Base-by-base conservation (phyloP, 2,113 vertebrate species). In the Thomomys bottae region DNA sequence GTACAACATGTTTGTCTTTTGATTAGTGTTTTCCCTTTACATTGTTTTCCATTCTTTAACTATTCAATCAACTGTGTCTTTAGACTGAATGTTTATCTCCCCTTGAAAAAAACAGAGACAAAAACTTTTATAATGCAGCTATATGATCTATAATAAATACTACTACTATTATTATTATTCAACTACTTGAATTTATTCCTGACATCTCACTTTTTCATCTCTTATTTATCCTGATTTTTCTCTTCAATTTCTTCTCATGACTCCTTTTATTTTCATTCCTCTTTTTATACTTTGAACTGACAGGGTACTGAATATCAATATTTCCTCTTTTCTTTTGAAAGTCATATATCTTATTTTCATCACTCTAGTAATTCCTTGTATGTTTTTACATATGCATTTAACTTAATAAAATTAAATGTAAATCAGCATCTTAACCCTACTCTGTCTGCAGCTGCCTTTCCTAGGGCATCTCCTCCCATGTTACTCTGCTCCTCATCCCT, bases 101-200 rank as follows among this genome's bases (percentile, higher is more conserved):
- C 17, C 30, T 40, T 54, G 15, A 12, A 78, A 86, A 89, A 8
- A 77, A 26, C n/a, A 87, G 11, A 66, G 17, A 32, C 67, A 11
- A 80, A 83, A 63, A 24, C n/a, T 64, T 89, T 64, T 72, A 67
- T 14, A 64, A 79, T 78, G 30, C 54, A 87, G 15, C 18, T 64
- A 78, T 34, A 67, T 15, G 83, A 61, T 75, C 32, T 67, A 3
- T 63, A 36, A 59, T 77, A 70, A 91, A 71, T 86, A 80, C n/a
- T 79, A 36, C 42, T 40, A 59, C 54, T 88, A 67, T 23, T 94
- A 71, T 91, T 93, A 77, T n/a, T 36, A 83, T 79, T 86, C 67
- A 89, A 78, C 28, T 73, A 67, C 63, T 42, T 86, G n/a, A 83
- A 82, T 71, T 82, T 89, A 81, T 49, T 91, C 86, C 32, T 73